Base-by-base conservation (phyloP, 2,797 vertebrate genomes). In the Sternotherus odoratus region DNA sequence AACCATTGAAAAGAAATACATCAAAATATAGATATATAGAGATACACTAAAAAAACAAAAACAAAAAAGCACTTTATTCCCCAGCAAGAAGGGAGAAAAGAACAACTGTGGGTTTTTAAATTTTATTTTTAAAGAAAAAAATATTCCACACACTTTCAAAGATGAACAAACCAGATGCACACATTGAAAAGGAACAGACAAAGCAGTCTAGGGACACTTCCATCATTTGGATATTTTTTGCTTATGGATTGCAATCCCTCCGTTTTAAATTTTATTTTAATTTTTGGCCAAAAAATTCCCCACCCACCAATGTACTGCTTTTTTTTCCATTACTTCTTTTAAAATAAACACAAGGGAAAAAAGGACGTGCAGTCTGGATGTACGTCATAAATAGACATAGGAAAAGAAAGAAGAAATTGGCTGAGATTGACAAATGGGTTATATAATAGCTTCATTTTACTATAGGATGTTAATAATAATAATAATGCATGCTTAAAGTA, bases 401-500 rank as follows among this genome's bases (percentile, higher is more conserved):
- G 95, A 98, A 98, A 98, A 99, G 98, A 98, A 98, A 98, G 98
- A 98, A 98, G 98, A 98, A 98, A 98, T 98, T 98, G 98, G 98
- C 98, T 98, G 98, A 98, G 96, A 96, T 97, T 36, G 96, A 98
- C 97, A 97, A 98, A 99, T 98, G 98, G 98, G 98, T 98, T 98
- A 97, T 98, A 92, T 78, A 96, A 92, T 97, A 95, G 92, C 96
- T 97, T 94, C 97, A 94, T 98, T 98, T 98, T 98, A 99, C 97
- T 98, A 97, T 98, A 98, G 97, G 98, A 98, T 98, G 98, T 98
- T 98, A 98, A 97, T 97, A 97, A 89, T 88, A 79, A 97, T 97
- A 53, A 53, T 53, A 97, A 99, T 98, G 98, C 99, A 99, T 99
- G 99, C 99, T 99, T 99, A 99, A 99, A 99, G 99, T 99, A 99